Percentiles rank a stretch among this genome's conserved stretches.
phyloP scores from a whole-genome alignment of 2,888 invertebrate genomes.

The Trichogramma evanescens region DNA sequence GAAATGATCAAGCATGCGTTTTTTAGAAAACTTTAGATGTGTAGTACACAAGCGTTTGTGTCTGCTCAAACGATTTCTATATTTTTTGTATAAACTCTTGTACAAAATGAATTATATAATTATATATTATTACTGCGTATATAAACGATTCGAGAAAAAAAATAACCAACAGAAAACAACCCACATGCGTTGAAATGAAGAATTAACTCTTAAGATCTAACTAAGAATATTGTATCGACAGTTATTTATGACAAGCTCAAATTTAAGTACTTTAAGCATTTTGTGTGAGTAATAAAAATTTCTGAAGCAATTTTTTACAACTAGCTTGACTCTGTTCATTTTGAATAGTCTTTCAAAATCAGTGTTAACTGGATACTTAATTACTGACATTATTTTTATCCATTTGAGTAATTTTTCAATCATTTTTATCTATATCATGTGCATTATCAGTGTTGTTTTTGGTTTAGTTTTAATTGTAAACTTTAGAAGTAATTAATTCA shows the following conservation, averaged over 20 bases:
- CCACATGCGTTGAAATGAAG: slow-evolving; percentile 11
- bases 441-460: too few relatives aligned
- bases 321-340: slow-evolving; percentile 11
- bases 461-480: too few relatives aligned
- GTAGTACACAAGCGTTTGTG: slow-evolving; percentile 13
- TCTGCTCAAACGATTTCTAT: slow-evolving; percentile 21
- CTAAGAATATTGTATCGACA: slow-evolving; percentile 13
- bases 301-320: slow-evolving; percentile 26
- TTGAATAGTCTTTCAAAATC: not conserved
- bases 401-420: slow-evolving; percentile 13
- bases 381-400: slow-evolving; percentile 5
- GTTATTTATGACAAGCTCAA: slow-evolving; percentile 19
- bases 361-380: not conserved
- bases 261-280: slow-evolving; percentile 20
- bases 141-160: slow-evolving; percentile 16
- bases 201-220: slow-evolving; percentile 17
- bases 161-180: slow-evolving; percentile 8
- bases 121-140: slow-evolving; percentile 22
- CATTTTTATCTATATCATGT: not conserved
- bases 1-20: slow-evolving; percentile 23
- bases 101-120: slow-evolving; percentile 25
- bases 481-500: too few relatives aligned
- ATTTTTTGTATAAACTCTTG: slow-evolving; percentile 26
- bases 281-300: slow-evolving; percentile 30
- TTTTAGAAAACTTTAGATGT: slow-evolving; percentile 17